Conservation (phyloP, 92 coral and sea anemone genomes). For the Isaurus tuberculatus region DNA sequence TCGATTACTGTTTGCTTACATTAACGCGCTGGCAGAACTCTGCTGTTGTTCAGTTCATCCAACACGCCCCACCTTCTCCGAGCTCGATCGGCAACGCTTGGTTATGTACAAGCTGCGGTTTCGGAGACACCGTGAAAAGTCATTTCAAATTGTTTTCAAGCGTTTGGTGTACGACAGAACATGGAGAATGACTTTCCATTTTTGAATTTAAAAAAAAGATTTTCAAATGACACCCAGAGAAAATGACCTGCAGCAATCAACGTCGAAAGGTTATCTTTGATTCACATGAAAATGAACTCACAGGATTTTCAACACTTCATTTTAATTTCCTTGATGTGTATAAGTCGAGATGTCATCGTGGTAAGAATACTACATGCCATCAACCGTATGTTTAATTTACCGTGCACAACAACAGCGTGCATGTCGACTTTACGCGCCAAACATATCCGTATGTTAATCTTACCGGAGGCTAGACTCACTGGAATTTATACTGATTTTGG, state of each 20-base stretch:
- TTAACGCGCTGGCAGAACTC: background rate
- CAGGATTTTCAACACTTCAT: background rate
- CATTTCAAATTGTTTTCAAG: background rate
- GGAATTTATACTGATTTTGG: background rate
- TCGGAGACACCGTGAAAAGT: background rate
- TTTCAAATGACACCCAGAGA: slow-evolving; percentile 8
- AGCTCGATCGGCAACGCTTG: slow-evolving; percentile 4
- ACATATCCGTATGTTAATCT: background rate
- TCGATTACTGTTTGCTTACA: background rate
- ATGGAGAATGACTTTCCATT: background rate
- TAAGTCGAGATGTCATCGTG: slow-evolving; percentile 13
- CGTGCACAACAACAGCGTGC: background rate
- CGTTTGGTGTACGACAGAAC: background rate
- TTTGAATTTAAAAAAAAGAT: background rate
- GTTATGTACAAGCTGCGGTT: background rate
- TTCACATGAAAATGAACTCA: background rate
- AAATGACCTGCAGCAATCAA: slow-evolving; percentile 25
- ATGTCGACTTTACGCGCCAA: slow-evolving; percentile 29
- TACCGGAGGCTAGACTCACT: background rate
- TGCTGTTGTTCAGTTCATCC: background rate
- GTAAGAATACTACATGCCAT: background rate
- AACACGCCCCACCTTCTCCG: slow-evolving; percentile 40
- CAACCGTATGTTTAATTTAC: background rate
- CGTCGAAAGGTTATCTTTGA: slow-evolving; percentile 28
- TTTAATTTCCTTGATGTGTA: background rate